phyloP scores from a whole-genome alignment of 2,888 invertebrate genomes.

The Sericinus montela region DNA sequence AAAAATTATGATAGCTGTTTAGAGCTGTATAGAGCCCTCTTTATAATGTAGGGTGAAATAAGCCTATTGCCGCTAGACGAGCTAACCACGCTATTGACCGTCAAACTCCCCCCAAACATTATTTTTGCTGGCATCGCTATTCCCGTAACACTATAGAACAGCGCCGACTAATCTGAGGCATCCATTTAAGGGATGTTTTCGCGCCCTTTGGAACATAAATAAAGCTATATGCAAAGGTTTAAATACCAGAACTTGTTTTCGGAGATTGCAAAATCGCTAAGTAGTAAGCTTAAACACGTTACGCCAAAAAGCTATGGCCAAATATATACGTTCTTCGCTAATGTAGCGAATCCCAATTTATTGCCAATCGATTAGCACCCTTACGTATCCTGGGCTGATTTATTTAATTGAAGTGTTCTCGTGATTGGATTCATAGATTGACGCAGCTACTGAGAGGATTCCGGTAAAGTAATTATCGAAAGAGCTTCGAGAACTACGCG shows the following conservation, averaged over 20 bases:
- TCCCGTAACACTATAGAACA: slow-evolving; percentile 62
- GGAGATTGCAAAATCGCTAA: slow-evolving; percentile 21
- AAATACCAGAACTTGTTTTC: slow-evolving; percentile 7
- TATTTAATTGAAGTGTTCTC: slow-evolving; percentile 64
- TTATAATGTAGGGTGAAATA: slow-evolving; percentile 62
- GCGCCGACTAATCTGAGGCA: slow-evolving; percentile 70
- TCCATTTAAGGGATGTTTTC: slow-evolving; percentile 67
- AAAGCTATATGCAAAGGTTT: slow-evolving; percentile 48
- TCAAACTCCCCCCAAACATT: slow-evolving; percentile 77
- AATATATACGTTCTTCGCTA: slow-evolving; percentile 33
- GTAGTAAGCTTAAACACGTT: slow-evolving; percentile 27
- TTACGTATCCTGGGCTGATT: slow-evolving; percentile 46
- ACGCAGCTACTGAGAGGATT: slow-evolving; percentile 17
- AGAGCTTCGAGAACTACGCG: slow-evolving; percentile 7
- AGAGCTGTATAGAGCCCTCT: slow-evolving; percentile 59
- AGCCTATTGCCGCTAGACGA: slow-evolving; percentile 72
- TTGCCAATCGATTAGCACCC: slow-evolving; percentile 64
- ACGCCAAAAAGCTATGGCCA: slow-evolving; percentile 51
- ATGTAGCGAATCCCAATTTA: slow-evolving; percentile 49
- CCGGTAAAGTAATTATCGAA: slow-evolving; percentile 12
- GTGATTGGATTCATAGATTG: slow-evolving; percentile 59
- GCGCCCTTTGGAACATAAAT: slow-evolving; percentile 60
- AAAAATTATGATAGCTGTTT: slow-evolving; percentile 70
- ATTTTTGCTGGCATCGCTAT: slow-evolving; percentile 73
- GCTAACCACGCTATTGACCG: slow-evolving; percentile 68